Conservation (phyloP, 2,113 vertebrate genomes). For the Urocitellus parryii region DNA sequence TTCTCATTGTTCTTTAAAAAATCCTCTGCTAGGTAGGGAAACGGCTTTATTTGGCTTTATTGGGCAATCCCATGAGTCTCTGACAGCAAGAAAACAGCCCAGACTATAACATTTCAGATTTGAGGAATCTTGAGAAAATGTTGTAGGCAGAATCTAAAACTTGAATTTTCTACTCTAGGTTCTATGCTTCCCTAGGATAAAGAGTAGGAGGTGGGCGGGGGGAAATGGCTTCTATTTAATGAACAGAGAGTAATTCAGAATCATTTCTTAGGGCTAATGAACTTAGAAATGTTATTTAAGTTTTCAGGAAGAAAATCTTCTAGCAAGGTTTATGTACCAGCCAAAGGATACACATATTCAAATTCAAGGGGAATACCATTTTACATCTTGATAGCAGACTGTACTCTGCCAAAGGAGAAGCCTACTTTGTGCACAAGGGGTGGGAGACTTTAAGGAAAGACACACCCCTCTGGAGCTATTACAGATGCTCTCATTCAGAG, state of each 20-base stretch:
- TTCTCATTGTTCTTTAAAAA: neutral
- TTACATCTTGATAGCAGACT: neutral
- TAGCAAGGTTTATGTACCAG: neutral
- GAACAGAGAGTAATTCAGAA: constrained; percentile 26
- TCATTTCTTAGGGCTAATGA: constrained; percentile 38
- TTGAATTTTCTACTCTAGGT: neutral
- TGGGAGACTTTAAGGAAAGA: neutral
- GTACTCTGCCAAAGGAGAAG: neutral
- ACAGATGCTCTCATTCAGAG: rapidly evolving
- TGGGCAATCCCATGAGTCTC: neutral
- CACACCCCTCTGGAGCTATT: neutral
- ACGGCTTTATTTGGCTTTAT: neutral
- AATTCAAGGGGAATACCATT: neutral
- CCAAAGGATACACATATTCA: neutral
- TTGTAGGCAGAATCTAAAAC: neutral
- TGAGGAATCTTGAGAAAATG: neutral
- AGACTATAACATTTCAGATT: neutral
- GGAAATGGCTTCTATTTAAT: constrained; percentile 15
- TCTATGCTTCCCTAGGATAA: neutral
- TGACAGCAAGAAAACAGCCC: neutral
- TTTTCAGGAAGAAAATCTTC: constrained; percentile 57
- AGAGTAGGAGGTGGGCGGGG: neutral
- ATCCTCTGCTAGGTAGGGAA: neutral
- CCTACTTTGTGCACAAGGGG: neutral
- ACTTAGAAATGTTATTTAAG: constrained; percentile 31